A percentile compares a stretch with the other conserved stretches of the same genome.
Conservation (phyloP, 2,797 vertebrate genomes). For the Gambusia yucatana region DNA sequence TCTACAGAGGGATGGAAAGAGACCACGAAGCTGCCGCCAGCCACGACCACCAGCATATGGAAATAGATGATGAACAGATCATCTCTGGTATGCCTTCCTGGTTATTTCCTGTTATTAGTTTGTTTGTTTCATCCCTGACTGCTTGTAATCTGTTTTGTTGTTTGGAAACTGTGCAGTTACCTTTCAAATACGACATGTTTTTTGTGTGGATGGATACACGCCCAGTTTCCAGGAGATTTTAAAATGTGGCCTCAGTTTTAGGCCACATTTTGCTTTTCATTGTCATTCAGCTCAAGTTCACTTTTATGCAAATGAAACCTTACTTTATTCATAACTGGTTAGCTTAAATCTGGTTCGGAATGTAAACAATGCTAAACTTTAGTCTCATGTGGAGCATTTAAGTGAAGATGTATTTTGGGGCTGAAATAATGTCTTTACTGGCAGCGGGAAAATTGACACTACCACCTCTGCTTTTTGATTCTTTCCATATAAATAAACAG, state of each 20-base stretch:
- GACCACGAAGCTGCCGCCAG: not conserved
- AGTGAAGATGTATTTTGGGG: not conserved
- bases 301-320: not conserved
- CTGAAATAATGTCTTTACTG: not conserved
- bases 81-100: slow-evolving; percentile 36
- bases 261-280: not conserved
- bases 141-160: not conserved
- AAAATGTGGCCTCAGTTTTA: too few relatives aligned
- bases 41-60: slow-evolving; percentile 2
- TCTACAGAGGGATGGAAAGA: slow-evolving; percentile 30
- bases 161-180: not conserved
- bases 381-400: not conserved
- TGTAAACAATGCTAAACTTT: not conserved
- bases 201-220: not conserved
- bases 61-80: slow-evolving; percentile 34
- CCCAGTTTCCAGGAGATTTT: not conserved
- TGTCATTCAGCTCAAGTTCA: not conserved
- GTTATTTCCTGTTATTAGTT: not conserved
- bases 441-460: not conserved
- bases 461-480: not conserved
- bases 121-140: not conserved
- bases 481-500: not conserved
- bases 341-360: not conserved
- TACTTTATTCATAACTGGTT: not conserved
- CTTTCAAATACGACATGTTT: not conserved